Evolutionary conservation across 2,888 invertebrate species (phyloP).

Genomic region (Diabrotica balteata): DNA sequence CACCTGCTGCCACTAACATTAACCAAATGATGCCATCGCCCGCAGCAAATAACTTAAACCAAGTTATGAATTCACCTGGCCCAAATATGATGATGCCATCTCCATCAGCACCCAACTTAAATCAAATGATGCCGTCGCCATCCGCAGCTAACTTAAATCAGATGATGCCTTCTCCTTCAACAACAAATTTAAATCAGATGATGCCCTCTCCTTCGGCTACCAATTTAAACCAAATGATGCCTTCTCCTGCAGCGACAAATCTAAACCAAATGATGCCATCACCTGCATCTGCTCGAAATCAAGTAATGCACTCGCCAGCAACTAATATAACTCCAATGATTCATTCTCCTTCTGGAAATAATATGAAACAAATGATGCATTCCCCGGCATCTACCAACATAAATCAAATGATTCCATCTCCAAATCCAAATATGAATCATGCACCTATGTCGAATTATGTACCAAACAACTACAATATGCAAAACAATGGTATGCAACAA

Average conservation of each 20-base stretch:
- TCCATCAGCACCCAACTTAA: slow-evolving; percentile 40
- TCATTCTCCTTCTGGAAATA: slow-evolving; percentile 41
- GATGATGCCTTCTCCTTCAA: slow-evolving; percentile 45
- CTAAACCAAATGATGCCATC: slow-evolving; percentile 46
- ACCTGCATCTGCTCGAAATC: slow-evolving; percentile 36
- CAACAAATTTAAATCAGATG: slow-evolving; percentile 44
- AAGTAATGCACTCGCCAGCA: slow-evolving; percentile 45
- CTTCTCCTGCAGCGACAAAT: slow-evolving; percentile 49
- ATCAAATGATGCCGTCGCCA: slow-evolving; percentile 44
- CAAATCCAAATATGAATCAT: slow-evolving; percentile 48
- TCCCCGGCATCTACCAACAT: slow-evolving; percentile 43
- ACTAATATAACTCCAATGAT: slow-evolving; percentile 49
- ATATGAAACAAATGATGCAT: slow-evolving; percentile 47
- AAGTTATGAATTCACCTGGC: slow-evolving; percentile 44
- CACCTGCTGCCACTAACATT: slow-evolving; percentile 13
- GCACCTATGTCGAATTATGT: slow-evolving; percentile 37
- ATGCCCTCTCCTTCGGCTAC: slow-evolving; percentile 43
- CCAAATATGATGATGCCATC: slow-evolving; percentile 47
- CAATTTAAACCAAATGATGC: slow-evolving; percentile 48
- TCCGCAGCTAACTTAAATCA: slow-evolving; percentile 30
- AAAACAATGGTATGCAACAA: slow-evolving; percentile 42
- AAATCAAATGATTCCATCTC: slow-evolving; percentile 50
- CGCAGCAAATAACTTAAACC: slow-evolving; percentile 45
- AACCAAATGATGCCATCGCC: slow-evolving; percentile 50
- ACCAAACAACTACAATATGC: slow-evolving; percentile 46